Percentiles rank a stretch among this genome's conserved stretches.
phyloP scores from a whole-genome alignment of 2,113 vertebrate genomes.

The Microcebus lehilahytsara region DNA sequence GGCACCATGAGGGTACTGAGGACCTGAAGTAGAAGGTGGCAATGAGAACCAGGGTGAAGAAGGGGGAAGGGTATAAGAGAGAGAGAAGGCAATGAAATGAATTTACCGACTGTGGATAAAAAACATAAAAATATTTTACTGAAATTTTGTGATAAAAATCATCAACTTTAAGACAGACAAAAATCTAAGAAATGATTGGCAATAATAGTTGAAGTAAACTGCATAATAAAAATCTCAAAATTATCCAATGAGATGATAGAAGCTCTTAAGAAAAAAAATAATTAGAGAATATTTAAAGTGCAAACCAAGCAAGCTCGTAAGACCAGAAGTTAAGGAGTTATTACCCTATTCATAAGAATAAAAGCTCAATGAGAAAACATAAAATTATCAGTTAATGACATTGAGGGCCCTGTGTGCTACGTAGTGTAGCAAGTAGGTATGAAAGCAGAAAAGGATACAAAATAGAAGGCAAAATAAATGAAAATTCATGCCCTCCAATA shows the following conservation, averaged over 20 bases:
- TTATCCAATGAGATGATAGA: neutral
- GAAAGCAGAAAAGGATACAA: slow-evolving; percentile 40
- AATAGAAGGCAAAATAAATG: slow-evolving; percentile 20
- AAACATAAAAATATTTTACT: neutral
- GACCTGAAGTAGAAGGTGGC: neutral
- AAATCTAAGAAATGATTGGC: slow-evolving; percentile 2
- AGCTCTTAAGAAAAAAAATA: slow-evolving; percentile 12
- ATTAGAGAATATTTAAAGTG: neutral
- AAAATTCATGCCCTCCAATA: slow-evolving; percentile 13
- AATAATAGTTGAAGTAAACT: slow-evolving; percentile 26
- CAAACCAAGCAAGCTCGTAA: slow-evolving; percentile 26
- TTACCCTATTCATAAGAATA: neutral
- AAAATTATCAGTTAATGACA: neutral
- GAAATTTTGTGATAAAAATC: slow-evolving; percentile 25
- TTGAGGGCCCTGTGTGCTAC: neutral
- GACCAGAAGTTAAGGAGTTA: slow-evolving; percentile 15
- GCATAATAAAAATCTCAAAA: neutral
- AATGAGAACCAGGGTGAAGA: neutral
- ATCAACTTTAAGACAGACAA: neutral
- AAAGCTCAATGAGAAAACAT: neutral
- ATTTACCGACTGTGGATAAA: neutral
- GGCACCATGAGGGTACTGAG: neutral
- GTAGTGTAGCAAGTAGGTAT: neutral
- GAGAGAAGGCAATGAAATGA: neutral
- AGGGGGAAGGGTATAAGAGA: neutral